Base-by-base conservation (phyloP, 2,113 vertebrate species). In the Leptocoma aspasia region DNA sequence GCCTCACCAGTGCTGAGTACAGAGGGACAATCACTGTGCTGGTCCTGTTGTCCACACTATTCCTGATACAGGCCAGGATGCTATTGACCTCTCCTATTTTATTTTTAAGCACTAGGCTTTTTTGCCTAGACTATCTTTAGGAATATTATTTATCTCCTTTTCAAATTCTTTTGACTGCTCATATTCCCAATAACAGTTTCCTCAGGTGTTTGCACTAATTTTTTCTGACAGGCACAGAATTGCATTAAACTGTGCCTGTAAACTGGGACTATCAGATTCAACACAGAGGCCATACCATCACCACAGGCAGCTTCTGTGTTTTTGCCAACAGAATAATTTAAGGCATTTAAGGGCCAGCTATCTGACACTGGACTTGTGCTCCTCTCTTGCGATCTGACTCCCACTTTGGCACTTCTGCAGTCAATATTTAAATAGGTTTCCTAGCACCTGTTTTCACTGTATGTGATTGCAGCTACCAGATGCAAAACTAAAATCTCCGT, bases 371-470 rank as follows among this genome's bases (percentile, higher is more conserved):
- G 28, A 54, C 45, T 76, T 82, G 11, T 65, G 39, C 49, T 93
- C 90, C 80, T 13, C 16, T 65, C 33, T 87, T 50, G 37, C 1
- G 28, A 35, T 92, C n/a, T 76, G 72, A 92, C 37, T 85, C 59
- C 45, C 20, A 65, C 66, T 91, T 86, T 77, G 89, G 59, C 79
- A 82, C 28, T 86, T 86, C 37, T 61, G 49, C 45, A 69, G 86
- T 65, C 45, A 90, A 57, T 94, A 73, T 65, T 92, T 89, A 57
- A 90, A 59, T 35, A 70, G 39, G 70, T 76, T 90, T 95, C 68
- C 53, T 85, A 90, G 57, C 75, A 90, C 63, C 82, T 92, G 68
- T 82, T 72, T 92, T 56, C 49, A 59, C 31, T 61, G 86, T 33
- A 72, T 68, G 57, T 69, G 86, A 64, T 49, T 60, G 18, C 56